A percentile compares a stretch with the other conserved stretches of the same genome.
Conservation (phyloP, 2,888 invertebrate species). For the Calameuta pallipes region DNA sequence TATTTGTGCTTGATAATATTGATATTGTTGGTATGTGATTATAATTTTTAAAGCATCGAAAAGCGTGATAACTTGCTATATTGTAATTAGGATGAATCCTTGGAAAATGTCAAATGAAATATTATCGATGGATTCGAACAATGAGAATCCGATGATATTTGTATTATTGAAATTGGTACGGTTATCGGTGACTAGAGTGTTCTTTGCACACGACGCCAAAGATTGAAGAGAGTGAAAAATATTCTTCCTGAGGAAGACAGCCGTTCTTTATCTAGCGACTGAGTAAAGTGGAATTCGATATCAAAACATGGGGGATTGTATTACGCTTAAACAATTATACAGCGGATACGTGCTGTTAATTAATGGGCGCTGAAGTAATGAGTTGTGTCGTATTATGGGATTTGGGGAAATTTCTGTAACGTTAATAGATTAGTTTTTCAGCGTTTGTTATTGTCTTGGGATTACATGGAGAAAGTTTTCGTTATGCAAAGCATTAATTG, state of each 20-base stretch:
- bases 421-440: neutral
- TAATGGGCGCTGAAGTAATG: neutral
- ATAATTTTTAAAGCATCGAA: neutral
- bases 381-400: neutral
- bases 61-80: neutral
- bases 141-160: neutral
- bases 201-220: neutral
- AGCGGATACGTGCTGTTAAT: neutral
- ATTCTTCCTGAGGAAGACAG: neutral
- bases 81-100: neutral
- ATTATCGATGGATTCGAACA: neutral
- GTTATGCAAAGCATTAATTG: neutral
- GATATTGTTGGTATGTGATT: neutral
- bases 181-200: neutral
- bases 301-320: neutral
- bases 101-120: neutral
- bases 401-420: neutral
- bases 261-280: neutral
- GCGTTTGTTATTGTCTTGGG: neutral
- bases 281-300: neutral
- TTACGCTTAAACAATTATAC: neutral
- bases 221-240: too few species aligned
- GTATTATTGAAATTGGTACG: neutral
- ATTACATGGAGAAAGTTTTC: neutral
- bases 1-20: neutral